A percentile compares a stretch with the other conserved stretches of the same genome.
phyloP scores from a whole-genome alignment of 2,113 vertebrate genomes.

The Heterochromis multidens region DNA sequence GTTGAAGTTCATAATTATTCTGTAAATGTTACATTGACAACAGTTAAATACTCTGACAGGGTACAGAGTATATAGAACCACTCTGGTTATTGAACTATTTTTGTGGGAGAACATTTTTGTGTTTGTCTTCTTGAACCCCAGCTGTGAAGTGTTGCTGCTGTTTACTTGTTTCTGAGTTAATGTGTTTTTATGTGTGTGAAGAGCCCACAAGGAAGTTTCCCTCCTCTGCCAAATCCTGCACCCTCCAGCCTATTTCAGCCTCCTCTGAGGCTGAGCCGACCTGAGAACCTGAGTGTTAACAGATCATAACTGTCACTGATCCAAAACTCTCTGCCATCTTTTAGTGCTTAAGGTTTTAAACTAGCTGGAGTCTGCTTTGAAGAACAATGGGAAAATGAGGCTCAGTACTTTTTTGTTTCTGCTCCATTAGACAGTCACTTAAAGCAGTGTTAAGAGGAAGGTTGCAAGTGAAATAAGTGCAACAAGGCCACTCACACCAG shows the following conservation, averaged over 20 bases:
- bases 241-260: not conserved
- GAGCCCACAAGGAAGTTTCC: conserved; percentile 4
- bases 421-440: too few relatives aligned
- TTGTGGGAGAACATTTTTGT: too few relatives aligned
- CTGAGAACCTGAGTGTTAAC: not conserved
- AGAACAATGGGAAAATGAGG: too few relatives aligned
- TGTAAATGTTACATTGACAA: too few relatives aligned
- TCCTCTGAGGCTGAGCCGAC: not conserved
- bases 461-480: not conserved
- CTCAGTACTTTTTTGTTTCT: too few relatives aligned
- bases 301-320: not conserved
- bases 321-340: not conserved
- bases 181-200: not conserved
- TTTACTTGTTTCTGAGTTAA: not conserved
- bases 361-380: not conserved
- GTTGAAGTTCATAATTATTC: too few relatives aligned
- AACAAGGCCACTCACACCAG: not conserved
- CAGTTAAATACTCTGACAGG: too few relatives aligned
- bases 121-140: not conserved
- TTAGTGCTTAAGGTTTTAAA: not conserved
- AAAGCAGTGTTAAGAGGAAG: too few relatives aligned
- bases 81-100: too few relatives aligned
- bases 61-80: too few relatives aligned
- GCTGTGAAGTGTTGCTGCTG: not conserved
- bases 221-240: not conserved